These are phyloP conservation scores for Microctenopoma steveboyesi DNA, from an alignment of 2,797 vertebrate genomes.

Conservation along the genomic window DNA sequence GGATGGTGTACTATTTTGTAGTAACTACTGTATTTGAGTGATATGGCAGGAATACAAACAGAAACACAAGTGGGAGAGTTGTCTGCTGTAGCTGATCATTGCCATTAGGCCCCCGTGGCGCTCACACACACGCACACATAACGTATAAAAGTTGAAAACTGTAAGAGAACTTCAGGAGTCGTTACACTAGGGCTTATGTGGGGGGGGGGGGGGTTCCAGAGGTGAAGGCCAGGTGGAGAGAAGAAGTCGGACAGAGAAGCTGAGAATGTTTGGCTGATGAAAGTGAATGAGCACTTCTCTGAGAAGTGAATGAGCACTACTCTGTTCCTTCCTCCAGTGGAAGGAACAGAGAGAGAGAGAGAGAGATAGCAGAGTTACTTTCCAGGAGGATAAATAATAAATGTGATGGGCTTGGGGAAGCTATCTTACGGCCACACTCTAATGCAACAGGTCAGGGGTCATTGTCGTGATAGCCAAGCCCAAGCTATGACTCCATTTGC, in stretches of 20 bases:
- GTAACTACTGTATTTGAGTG: conserved; percentile 26
- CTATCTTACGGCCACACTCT: conserved; percentile 49
- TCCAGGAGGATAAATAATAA: conserved; percentile 71
- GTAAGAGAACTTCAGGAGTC: conserved; percentile 23
- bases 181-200: conserved; percentile 21
- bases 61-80: conserved; percentile 28
- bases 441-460: conserved; percentile 70
- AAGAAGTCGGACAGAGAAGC: conserved; percentile 20
- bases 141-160: conserved; percentile 37
- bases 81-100: conserved; percentile 6
- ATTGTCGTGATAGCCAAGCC: conserved; percentile 44
- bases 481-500: conserved; percentile 50
- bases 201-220: conserved; percentile 10
- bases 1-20: conserved; percentile 13
- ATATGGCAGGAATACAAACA: conserved; percentile 43
- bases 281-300: conserved; percentile 61
- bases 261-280: conserved; percentile 54
- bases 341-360: conserved; percentile 33
- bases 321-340: too few species aligned
- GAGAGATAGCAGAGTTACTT: conserved; percentile 37
- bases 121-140: conserved; percentile 11
- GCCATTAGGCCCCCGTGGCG: conserved; percentile 9
- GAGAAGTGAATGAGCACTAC: too few species aligned
- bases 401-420: conserved; percentile 60
- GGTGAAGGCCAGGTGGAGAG: conserved; percentile 28